Evolutionary conservation across 2,113 vertebrate genomes (phyloP), one percentile per base, ranked within the genome.

Genomic region (Sander vitreus): DNA sequence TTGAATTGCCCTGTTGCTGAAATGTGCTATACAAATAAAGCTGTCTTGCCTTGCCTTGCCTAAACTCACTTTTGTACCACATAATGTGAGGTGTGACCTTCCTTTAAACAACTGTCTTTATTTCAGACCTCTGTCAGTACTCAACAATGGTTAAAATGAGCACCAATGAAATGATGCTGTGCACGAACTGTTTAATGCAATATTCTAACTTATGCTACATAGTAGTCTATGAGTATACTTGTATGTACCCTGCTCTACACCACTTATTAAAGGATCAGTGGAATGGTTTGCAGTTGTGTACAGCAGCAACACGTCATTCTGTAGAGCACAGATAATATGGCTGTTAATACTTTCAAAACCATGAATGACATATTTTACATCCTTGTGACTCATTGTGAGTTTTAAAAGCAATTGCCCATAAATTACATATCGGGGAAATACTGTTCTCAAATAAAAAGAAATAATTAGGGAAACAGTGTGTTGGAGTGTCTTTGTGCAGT

Each of bases 351-450:
- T 76, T 65, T 18, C 62, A 76, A 80, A 80, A 66, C 69, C 51
- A 75, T 78, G 59, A 77, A 74, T 68, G 19, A 71, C 53, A 78
- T 62, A 73, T 83, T 66, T 73, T 65, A 80, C 53, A 73, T 84
- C 67, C 51, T 45, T 3, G 14, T 85, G 72, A 84, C 71, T 90
- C 84, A 85, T 48, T 58, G 8, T 39, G 48, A 70, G 69, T 83
- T 87, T 81, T 77, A 76, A 73, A 55, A 80, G 39, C 51, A 80
- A 55, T 80, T 81, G 57, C 78, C 69, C 68, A 71, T 86, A 78
- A 86, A 81, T 81, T 50, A 81, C 59, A 91, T 77, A 79, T 75
- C 79, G 39, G 25, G 74, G 82, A 88, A 87, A 87, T 85, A 76
- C 72, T 79, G 66, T 54, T 65, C 81, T 78, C 59, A 51, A 77